Evolutionary conservation across 1,140 invertebrate genomes (phyloP).

Genomic region (Aphelinus certus): DNA sequence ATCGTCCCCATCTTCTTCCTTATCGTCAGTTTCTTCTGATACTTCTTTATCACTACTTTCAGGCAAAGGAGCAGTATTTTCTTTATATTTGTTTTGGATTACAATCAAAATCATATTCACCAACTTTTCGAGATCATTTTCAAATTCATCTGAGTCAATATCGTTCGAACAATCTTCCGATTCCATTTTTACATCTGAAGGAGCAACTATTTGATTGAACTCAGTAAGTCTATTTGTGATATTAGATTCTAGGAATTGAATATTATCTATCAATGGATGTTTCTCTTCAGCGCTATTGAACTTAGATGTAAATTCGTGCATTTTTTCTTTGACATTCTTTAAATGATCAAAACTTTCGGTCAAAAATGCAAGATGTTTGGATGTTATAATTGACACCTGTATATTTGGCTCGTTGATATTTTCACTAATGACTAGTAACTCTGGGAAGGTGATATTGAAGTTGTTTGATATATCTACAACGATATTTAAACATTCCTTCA

Average conservation of each 20-base stretch:
- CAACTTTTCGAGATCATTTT: constrained; percentile 67
- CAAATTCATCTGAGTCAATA: constrained; percentile 51
- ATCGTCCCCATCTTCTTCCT: constrained; percentile 59
- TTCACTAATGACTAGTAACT: constrained; percentile 54
- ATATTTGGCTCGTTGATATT: constrained; percentile 46
- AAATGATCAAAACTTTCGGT: constrained; percentile 51
- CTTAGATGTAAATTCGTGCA: constrained; percentile 53
- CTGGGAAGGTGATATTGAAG: constrained; percentile 59
- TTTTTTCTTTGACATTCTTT: constrained; percentile 52
- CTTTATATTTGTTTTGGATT: constrained; percentile 78
- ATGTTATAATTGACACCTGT: constrained; percentile 57
- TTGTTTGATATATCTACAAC: constrained; percentile 54
- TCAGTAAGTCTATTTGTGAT: constrained; percentile 43
- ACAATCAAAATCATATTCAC: constrained; percentile 70
- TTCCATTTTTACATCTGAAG: constrained; percentile 25
- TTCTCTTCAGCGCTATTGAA: constrained; percentile 56
- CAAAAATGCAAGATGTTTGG: constrained; percentile 54
- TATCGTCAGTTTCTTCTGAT: constrained; percentile 54
- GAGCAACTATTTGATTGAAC: constrained; percentile 40
- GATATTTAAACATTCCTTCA: constrained; percentile 52
- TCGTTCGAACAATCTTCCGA: constrained; percentile 13
- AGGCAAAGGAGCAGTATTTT: constrained; percentile 58
- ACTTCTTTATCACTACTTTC: constrained; percentile 50
- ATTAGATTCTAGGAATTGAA: constrained; percentile 46
- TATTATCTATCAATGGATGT: constrained; percentile 55